Conservation (phyloP, 2,888 invertebrate genomes). For the Nomada ruficornis region DNA sequence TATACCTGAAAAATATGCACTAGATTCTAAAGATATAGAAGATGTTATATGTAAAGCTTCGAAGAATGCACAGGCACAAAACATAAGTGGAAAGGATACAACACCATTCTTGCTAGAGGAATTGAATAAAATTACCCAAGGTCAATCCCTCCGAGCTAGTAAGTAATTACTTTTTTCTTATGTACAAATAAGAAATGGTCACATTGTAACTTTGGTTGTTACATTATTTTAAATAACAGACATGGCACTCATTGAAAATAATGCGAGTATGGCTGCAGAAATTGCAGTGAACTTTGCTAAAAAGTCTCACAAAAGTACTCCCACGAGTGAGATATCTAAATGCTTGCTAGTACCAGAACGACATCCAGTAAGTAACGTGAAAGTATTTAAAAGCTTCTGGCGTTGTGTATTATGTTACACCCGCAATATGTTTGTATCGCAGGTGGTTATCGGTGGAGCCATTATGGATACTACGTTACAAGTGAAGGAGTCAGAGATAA, state of each 20-base stretch:
- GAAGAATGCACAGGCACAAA: constrained; percentile 86
- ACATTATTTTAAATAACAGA: constrained; percentile 85
- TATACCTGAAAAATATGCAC: constrained; percentile 90
- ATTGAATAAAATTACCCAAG: constrained; percentile 92
- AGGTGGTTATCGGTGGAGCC: constrained; percentile 92
- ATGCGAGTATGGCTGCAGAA: constrained; percentile 93
- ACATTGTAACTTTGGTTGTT: not conserved
- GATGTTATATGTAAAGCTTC: constrained; percentile 90
- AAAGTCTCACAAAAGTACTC: not conserved
- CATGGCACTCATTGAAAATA: constrained; percentile 96
- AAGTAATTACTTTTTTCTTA: constrained; percentile 79
- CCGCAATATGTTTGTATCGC: constrained; percentile 45
- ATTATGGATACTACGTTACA: constrained; percentile 90
- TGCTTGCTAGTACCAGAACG: constrained; percentile 38
- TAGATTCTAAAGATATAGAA: constrained; percentile 87
- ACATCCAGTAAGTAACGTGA: constrained; percentile 68
- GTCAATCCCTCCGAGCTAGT: constrained; percentile 94
- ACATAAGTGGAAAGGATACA: constrained; percentile 93
- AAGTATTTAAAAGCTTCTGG: not conserved
- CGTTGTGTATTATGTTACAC: not conserved
- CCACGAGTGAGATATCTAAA: not conserved
- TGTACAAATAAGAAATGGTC: not conserved
- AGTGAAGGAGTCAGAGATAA: constrained; percentile 87
- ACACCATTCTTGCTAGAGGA: constrained; percentile 95
- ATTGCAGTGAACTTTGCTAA: constrained; percentile 87